Base-by-base conservation (phyloP, 2,113 vertebrate genomes). In the Nesogale talazaci region DNA sequence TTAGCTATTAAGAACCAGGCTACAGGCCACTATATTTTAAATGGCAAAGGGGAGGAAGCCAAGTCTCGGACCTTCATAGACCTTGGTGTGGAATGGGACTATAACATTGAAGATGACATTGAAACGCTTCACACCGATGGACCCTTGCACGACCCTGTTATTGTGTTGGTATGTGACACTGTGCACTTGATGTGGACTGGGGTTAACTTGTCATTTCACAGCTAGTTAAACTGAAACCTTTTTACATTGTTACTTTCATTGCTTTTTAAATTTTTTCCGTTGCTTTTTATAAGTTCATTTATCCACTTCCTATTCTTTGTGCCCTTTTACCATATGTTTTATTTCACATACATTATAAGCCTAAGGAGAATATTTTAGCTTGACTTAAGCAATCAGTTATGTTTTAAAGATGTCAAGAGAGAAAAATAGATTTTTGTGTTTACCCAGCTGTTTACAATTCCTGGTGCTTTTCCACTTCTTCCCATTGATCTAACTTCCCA, bases 1-100 rank as follows among this genome's bases (percentile, higher is more conserved):
- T n/a, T 97, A 99, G 99, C 99, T 5, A 98, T 99, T 97, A 99
- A 99, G 98, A 99, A 99, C 97, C 99, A 99, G 95, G 99, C 99
- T 0, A 99, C 99, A 0, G 99, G 99, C 46, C 99, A 99, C 95
- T 99, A 99, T 80, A 98, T 99, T 77, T 98, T 99, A 86, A 99
- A 99, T 0, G 99, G 99, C 40, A 99, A 99, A 97, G 99, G 99
- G 59, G 99, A 99, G 81, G 98, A 99, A 87, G 97, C 98, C n/a
- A 98, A 97, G 92, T 98, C 99, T 22, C 98, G 98, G 10, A 99
- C 98, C 76, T 99, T 99, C 98, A 99, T 99, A 7, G 99, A 99
- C 78, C 98, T 99, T 31, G 99, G 99, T 1, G 98, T 99, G 93
- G 99, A 99, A 96, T 99, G 99, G 99, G 98, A 99, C 82, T 99